A percentile compares a stretch with the other conserved stretches of the same genome.
phyloP scores from a whole-genome alignment of 2,113 vertebrate species.

The Gasterosteus aculeatus region DNA sequence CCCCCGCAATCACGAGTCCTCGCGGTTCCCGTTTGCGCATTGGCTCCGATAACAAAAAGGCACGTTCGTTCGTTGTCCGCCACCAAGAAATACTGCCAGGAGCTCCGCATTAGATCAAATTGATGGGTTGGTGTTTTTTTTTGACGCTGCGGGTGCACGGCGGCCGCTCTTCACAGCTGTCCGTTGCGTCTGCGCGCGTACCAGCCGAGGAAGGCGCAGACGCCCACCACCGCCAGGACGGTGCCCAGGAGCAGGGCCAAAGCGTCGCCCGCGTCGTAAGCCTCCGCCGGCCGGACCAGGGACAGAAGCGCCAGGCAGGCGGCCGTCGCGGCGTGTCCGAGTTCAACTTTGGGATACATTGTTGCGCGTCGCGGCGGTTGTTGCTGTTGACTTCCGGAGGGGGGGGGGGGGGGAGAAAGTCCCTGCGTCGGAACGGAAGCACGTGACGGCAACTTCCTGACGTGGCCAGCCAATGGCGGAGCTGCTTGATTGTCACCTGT shows the following conservation, averaged over 20 bases:
- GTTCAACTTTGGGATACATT: constrained; percentile 81
- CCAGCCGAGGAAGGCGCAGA: constrained; percentile 91
- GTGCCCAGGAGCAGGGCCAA: constrained; percentile 87
- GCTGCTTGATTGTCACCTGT: constrained; percentile 7
- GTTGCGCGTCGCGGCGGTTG: constrained; percentile 49
- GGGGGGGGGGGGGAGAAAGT: too few species aligned
- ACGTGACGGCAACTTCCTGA: constrained; percentile 67
- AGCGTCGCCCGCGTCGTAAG: constrained; percentile 88
- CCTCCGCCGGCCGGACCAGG: constrained; percentile 82
- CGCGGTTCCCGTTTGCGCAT: constrained; percentile 19
- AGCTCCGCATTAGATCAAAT: background rate
- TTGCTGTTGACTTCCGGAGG: constrained; percentile 50
- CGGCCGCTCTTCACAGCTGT: constrained; percentile 75
- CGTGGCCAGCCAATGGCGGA: constrained; percentile 67
- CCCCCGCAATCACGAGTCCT: background rate
- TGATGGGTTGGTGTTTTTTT: background rate
- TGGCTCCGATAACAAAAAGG: constrained; percentile 47
- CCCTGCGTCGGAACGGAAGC: constrained; percentile 63
- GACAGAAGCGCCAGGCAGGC: constrained; percentile 74
- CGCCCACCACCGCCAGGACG: constrained; percentile 82
- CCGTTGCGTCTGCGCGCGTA: constrained; percentile 88
- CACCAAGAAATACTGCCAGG: background rate
- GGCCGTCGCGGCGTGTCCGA: constrained; percentile 45
- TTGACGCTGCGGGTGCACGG: background rate
- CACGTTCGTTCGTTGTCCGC: constrained; percentile 51